phyloP scores from a whole-genome alignment of 1,140 invertebrate species.

The Drosophila sproati region DNA sequence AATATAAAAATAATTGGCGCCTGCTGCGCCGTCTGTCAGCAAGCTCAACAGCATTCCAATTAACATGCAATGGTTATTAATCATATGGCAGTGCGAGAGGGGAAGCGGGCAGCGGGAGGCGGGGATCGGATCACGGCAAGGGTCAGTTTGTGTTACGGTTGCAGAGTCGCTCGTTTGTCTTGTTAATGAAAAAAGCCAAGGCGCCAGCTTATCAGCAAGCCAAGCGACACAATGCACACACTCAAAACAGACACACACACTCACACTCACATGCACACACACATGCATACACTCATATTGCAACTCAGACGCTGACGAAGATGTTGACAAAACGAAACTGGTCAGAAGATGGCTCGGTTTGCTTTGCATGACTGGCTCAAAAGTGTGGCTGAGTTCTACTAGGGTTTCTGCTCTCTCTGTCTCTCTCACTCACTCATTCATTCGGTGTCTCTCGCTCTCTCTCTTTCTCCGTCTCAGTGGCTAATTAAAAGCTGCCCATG shows the following conservation, averaged over 20 bases:
- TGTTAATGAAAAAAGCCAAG: slow-evolving; percentile 84
- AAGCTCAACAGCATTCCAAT: slow-evolving; percentile 50
- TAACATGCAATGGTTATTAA: slow-evolving; percentile 78
- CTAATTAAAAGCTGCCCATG: slow-evolving; percentile 82
- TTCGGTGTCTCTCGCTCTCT: neutral
- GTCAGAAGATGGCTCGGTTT: slow-evolving; percentile 30
- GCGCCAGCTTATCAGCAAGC: slow-evolving; percentile 82
- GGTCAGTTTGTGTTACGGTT: slow-evolving; percentile 18
- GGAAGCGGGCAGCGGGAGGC: neutral
- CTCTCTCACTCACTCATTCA: slow-evolving; percentile 19
- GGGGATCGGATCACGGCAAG: slow-evolving; percentile 17
- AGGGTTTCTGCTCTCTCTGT: slow-evolving; percentile 7
- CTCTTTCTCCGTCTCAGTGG: slow-evolving; percentile 28
- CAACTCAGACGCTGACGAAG: slow-evolving; percentile 41
- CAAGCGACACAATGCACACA: slow-evolving; percentile 74
- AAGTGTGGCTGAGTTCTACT: slow-evolving; percentile 62
- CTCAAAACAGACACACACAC: slow-evolving; percentile 11
- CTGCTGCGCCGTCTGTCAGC: slow-evolving; percentile 58
- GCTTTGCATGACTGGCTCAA: slow-evolving; percentile 42
- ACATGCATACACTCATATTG: slow-evolving; percentile 8
- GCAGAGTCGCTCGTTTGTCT: slow-evolving; percentile 68
- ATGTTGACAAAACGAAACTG: slow-evolving; percentile 73
- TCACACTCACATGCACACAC: too few species aligned
- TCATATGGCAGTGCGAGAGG: slow-evolving; percentile 58
- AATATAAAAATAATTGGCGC: slow-evolving; percentile 67